Percentiles rank a stretch among this genome's conserved stretches.
These are phyloP conservation scores for Sprattus sprattus DNA, from an alignment of 2,113 vertebrate genomes.

Conservation along the genomic window DNA sequence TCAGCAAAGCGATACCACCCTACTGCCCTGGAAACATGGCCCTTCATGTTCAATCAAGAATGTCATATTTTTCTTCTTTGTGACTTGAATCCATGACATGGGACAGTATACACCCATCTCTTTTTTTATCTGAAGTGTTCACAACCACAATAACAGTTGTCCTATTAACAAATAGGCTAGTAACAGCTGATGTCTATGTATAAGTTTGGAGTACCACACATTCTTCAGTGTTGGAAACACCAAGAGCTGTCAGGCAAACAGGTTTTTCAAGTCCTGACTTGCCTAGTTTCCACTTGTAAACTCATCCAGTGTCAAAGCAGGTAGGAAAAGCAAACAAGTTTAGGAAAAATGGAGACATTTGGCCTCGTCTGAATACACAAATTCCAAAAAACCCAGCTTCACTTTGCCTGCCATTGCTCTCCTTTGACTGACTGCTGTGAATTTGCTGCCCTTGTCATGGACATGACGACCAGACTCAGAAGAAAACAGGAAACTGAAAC, in stretches of 20 bases:
- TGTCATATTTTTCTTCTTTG: not conserved
- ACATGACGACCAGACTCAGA: not conserved
- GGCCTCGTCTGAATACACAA: slow-evolving; percentile 52
- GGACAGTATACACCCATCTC: not conserved
- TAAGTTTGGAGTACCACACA: not conserved
- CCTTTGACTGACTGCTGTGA: not conserved
- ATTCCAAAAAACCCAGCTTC: slow-evolving; percentile 33
- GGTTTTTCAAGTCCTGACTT: slow-evolving; percentile 66
- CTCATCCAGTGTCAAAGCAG: slow-evolving; percentile 57
- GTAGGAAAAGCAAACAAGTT: slow-evolving; percentile 61
- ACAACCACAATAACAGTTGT: not conserved
- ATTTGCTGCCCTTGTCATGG: not conserved
- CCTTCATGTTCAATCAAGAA: too few relatives aligned
- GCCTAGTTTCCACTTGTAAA: slow-evolving; percentile 67
- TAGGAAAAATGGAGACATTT: slow-evolving; percentile 46
- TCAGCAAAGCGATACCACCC: not conserved
- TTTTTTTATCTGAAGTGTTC: not conserved
- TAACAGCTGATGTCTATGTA: not conserved
- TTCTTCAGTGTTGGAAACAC: not conserved
- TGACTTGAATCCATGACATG: not conserved
- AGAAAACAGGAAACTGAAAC: slow-evolving; percentile 4
- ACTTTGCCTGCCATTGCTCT: not conserved
- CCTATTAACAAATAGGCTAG: not conserved
- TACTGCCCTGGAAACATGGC: not conserved
- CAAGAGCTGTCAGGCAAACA: not conserved